These are phyloP conservation scores for Trachymyrmex septentrionalis DNA, from an alignment of 1,140 invertebrate species.

Conservation along the genomic window DNA sequence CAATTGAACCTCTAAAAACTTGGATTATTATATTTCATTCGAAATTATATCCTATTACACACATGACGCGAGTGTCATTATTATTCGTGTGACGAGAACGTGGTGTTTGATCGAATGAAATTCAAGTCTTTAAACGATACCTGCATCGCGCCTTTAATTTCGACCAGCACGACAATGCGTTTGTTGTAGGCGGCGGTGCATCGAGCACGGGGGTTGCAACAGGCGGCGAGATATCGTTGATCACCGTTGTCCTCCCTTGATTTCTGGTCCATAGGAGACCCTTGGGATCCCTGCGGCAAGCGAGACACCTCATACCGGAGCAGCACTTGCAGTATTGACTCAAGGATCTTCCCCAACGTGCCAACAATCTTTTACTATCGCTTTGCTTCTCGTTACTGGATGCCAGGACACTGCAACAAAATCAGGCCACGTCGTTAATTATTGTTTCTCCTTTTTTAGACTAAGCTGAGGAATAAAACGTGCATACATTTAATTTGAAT, in stretches of 20 bases:
- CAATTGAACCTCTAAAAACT: too few species aligned
- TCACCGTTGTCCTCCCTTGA: slow-evolving; percentile 52
- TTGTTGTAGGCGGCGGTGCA: slow-evolving; percentile 7
- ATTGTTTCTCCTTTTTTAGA: neutral
- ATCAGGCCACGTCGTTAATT: neutral
- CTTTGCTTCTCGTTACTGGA: slow-evolving; percentile 35
- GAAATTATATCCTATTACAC: too few species aligned
- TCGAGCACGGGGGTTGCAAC: neutral
- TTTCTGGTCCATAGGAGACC: slow-evolving; percentile 79
- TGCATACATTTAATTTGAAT: neutral
- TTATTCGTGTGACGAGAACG: neutral
- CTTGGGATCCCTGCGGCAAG: slow-evolving; percentile 81
- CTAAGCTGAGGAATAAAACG: neutral
- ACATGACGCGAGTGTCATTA: neutral
- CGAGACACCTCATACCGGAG: slow-evolving; percentile 81
- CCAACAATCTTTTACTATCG: slow-evolving; percentile 67
- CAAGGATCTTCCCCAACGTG: slow-evolving; percentile 77
- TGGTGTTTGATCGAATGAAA: neutral
- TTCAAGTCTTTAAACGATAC: slow-evolving; percentile 35
- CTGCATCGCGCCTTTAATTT: slow-evolving; percentile 78
- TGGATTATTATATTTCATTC: too few species aligned
- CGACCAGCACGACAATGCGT: slow-evolving; percentile 74
- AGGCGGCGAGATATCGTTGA: slow-evolving; percentile 57
- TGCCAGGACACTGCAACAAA: slow-evolving; percentile 31
- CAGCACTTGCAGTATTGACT: slow-evolving; percentile 79